phyloP scores from a whole-genome alignment of 1,140 invertebrate genomes.

The Colletes latitarsis region DNA sequence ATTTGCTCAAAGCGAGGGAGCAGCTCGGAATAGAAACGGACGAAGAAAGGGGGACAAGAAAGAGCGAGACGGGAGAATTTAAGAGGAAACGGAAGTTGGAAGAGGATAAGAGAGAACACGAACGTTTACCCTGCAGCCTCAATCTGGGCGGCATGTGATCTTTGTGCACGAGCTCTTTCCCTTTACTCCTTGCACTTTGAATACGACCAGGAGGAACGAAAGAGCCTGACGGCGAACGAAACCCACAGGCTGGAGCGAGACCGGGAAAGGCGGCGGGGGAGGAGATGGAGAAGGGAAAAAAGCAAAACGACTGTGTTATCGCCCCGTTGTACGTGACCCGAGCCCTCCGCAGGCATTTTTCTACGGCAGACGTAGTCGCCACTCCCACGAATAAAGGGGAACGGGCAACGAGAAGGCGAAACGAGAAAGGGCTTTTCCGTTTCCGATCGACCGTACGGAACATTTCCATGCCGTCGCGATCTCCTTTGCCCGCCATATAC shows the following conservation, averaged over 20 bases:
- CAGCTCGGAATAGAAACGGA: slow-evolving; percentile 15
- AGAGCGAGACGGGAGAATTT: not conserved
- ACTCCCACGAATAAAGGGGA: slow-evolving; percentile 19
- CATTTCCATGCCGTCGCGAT: slow-evolving; percentile 37
- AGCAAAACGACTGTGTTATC: slow-evolving; percentile 70
- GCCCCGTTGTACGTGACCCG: slow-evolving; percentile 70
- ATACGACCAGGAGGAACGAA: slow-evolving; percentile 57
- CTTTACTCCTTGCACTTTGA: slow-evolving; percentile 70
- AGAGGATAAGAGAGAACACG: slow-evolving; percentile 59
- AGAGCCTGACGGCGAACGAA: slow-evolving; percentile 9
- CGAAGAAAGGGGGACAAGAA: not conserved
- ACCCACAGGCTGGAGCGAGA: not conserved
- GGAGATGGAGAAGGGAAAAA: not conserved
- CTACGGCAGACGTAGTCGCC: slow-evolving; percentile 30
- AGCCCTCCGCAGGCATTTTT: slow-evolving; percentile 63
- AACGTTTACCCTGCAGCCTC: slow-evolving; percentile 74
- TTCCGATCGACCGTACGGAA: slow-evolving; percentile 38
- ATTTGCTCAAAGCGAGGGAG: slow-evolving; percentile 68
- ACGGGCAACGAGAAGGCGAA: slow-evolving; percentile 14
- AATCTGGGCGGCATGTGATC: slow-evolving; percentile 74
- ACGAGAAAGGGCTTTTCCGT: slow-evolving; percentile 27
- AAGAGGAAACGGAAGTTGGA: slow-evolving; percentile 10
- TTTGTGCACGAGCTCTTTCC: slow-evolving; percentile 57
- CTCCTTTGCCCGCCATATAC: slow-evolving; percentile 2
- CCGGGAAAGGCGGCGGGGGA: slow-evolving; percentile 1